phyloP scores from a whole-genome alignment of 1,140 invertebrate genomes.

The Pararge aegeria region DNA sequence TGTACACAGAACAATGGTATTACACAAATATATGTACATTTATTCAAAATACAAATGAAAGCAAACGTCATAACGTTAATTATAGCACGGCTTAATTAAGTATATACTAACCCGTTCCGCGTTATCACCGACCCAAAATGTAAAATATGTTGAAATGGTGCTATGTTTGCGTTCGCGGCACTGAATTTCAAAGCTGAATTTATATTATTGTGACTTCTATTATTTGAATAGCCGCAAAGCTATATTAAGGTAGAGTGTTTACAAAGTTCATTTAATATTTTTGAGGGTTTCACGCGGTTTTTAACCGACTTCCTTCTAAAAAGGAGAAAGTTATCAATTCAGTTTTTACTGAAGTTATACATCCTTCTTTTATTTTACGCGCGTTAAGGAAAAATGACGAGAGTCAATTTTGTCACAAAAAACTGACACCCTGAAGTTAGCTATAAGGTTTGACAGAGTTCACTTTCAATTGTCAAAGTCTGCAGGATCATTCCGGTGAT shows the following conservation, averaged over 20 bases:
- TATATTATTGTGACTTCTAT: slow-evolving; percentile 2
- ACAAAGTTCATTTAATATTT: background rate
- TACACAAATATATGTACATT: slow-evolving; percentile 4
- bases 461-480: too few relatives aligned
- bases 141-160: slow-evolving; percentile 19
- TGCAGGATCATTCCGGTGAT: too few relatives aligned
- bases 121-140: slow-evolving; percentile 10
- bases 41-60: slow-evolving; percentile 11
- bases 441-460: too few relatives aligned
- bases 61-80: slow-evolving; percentile 16
- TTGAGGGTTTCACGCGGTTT: background rate
- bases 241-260: background rate
- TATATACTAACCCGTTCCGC: slow-evolving; percentile 11
- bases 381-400: too few relatives aligned
- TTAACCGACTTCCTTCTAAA: too few relatives aligned
- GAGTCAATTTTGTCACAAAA: too few relatives aligned
- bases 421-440: too few relatives aligned
- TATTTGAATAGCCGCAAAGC: slow-evolving; percentile 3
- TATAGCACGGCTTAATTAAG: slow-evolving; percentile 19
- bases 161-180: slow-evolving; percentile 8
- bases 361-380: too few relatives aligned
- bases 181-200: slow-evolving; percentile 10
- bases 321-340: too few relatives aligned
- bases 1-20: background rate
- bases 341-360: too few relatives aligned